phyloP scores from a whole-genome alignment of 1,140 invertebrate species.

The Temnothorax longispinosus region DNA sequence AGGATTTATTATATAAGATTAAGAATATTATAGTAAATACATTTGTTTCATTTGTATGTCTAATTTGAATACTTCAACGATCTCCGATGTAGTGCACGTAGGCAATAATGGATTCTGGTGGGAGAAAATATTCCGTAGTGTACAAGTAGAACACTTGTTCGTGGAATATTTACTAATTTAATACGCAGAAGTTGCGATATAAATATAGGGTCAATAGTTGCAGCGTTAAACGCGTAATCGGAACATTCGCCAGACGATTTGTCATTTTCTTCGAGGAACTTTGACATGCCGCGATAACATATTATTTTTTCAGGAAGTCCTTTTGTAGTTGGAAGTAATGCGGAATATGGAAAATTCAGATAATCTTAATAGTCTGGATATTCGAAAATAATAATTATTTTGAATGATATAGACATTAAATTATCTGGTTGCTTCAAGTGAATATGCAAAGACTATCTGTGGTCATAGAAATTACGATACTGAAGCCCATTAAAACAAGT shows the following conservation, averaged over 20 bases:
- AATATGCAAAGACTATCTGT: neutral
- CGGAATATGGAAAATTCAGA: neutral
- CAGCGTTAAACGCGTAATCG: neutral
- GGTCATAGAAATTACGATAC: neutral
- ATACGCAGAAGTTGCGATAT: constrained; percentile 11
- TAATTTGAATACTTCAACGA: neutral
- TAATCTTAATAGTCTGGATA: neutral
- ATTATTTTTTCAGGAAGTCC: neutral
- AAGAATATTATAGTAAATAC: neutral
- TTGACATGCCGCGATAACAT: neutral
- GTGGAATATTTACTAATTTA: neutral
- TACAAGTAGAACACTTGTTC: neutral
- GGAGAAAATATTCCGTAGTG: constrained; percentile 4
- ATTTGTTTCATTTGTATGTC: neutral
- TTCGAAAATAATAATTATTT: neutral
- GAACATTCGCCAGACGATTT: neutral
- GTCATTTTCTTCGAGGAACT: neutral
- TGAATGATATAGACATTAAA: neutral
- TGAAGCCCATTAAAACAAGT: neutral
- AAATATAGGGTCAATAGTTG: constrained; percentile 11
- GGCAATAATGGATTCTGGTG: neutral
- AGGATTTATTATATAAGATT: neutral
- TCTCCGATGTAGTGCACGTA: neutral
- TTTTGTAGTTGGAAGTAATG: neutral
- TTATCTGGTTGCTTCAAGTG: neutral